Conservation (phyloP, 2,113 vertebrate genomes). For the Tychaedon coryphoeus region DNA sequence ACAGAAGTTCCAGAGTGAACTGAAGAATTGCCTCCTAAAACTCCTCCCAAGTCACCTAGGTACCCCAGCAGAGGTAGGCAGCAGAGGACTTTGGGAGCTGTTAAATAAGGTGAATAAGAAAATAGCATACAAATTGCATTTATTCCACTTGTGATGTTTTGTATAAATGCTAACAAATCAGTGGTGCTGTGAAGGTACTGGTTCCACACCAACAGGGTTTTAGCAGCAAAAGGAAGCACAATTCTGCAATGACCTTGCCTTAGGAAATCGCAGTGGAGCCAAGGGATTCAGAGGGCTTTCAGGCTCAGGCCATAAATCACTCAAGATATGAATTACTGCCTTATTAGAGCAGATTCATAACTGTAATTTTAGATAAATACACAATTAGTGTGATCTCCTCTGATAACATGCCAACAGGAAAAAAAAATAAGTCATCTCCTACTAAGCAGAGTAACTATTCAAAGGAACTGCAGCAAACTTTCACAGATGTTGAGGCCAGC, state of each 20-base stretch:
- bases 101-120: not conserved
- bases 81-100: not conserved
- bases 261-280: not conserved
- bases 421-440: not conserved
- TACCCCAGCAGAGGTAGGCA: not conserved
- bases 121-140: not conserved
- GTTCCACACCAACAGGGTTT: not conserved
- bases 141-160: not conserved
- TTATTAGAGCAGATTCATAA: constrained; percentile 53
- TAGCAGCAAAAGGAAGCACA: not conserved
- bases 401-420: not conserved
- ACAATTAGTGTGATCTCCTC: constrained; percentile 42
- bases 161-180: not conserved
- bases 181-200: accelerated
- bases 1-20: not conserved
- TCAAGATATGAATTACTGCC: constrained; percentile 37
- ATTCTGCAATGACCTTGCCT: constrained; percentile 5
- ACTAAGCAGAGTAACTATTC: not conserved
- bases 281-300: constrained; percentile 8
- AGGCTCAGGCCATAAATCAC: constrained; percentile 26
- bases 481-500: not conserved
- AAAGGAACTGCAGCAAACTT: not conserved
- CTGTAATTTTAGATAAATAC: constrained; percentile 49
- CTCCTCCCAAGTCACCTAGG: not conserved
- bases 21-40: not conserved